Evolutionary conservation across 1,140 invertebrate genomes (phyloP).

Genomic region (Drosophila saltans): DNA sequence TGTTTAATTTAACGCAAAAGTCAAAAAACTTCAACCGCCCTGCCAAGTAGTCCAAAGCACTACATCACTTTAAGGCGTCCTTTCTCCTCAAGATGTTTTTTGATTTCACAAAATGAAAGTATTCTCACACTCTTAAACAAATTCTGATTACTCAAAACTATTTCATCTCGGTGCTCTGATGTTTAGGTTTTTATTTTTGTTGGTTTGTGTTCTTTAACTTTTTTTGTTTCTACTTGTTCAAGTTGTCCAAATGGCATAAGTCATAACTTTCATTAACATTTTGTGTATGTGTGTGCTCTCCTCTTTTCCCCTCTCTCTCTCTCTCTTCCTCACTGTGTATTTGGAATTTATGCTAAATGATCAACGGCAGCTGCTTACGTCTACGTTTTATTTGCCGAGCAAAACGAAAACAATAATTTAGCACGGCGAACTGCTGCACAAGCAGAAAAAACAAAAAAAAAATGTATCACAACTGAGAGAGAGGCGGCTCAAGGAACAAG

Average conservation of each 20-base stretch:
- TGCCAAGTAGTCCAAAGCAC: no score
- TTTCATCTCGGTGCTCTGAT: background rate
- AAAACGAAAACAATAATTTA: slow-evolving; percentile 79
- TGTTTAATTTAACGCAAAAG: no score
- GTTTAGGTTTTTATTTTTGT: background rate
- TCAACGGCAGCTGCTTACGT: slow-evolving; percentile 71
- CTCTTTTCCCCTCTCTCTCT: slow-evolving; percentile 19
- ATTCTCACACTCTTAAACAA: background rate
- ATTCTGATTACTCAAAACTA: slow-evolving; percentile 4
- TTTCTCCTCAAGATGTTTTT: no score
- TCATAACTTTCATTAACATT: slow-evolving; percentile 65
- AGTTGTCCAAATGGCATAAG: slow-evolving; percentile 20
- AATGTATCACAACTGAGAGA: slow-evolving; percentile 34
- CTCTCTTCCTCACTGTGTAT: background rate
- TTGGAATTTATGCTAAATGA: slow-evolving; percentile 75
- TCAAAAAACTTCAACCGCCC: no score
- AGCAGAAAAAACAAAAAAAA: slow-evolving; percentile 34
- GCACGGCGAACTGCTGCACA: slow-evolving; percentile 45
- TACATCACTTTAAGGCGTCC: no score
- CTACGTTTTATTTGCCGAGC: slow-evolving; percentile 71
- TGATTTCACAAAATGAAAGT: no score
- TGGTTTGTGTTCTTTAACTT: background rate
- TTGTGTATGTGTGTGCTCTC: slow-evolving; percentile 43
- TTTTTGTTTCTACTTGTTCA: background rate
- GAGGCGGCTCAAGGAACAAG: slow-evolving; percentile 34